Evolutionary conservation across 2,888 invertebrate genomes (phyloP).

Genomic region (Dasysyrphus tricinctus): DNA sequence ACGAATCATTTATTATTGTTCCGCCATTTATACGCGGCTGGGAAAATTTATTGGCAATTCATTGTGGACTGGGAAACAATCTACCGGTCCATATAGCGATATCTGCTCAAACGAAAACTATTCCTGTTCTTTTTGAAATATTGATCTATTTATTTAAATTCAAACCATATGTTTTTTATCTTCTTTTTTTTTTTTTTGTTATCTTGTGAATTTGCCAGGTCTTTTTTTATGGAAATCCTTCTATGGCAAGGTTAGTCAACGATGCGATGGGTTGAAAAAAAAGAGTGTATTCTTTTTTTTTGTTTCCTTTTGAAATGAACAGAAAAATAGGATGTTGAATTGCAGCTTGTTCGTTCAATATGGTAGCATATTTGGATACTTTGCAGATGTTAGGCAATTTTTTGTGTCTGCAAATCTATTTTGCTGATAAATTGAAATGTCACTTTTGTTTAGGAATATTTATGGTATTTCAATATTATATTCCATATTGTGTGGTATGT

Average conservation of each 20-base stretch:
- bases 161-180: conserved; percentile 22
- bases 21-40: conserved; percentile 54
- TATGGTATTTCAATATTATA: conserved; percentile 54
- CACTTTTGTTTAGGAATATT: conserved; percentile 71
- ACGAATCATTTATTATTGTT: conserved; percentile 64
- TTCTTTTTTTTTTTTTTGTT: conserved; percentile 8
- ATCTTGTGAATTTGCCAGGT: conserved; percentile 36
- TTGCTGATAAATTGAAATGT: conserved; percentile 63
- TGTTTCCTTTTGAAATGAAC: background rate
- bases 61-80: conserved; percentile 51
- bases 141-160: conserved; percentile 75
- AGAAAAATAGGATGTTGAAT: conserved; percentile 52
- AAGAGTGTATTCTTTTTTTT: background rate
- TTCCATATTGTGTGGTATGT: conserved; percentile 10
- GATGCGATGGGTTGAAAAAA: conserved; percentile 12
- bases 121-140: conserved; percentile 68
- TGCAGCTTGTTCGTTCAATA: conserved; percentile 43
- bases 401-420: conserved; percentile 49
- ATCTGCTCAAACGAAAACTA: conserved; percentile 63
- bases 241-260: conserved; percentile 10
- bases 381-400: conserved; percentile 57
- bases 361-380: conserved; percentile 40
- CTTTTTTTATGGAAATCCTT: conserved; percentile 7
- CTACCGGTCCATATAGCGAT: conserved; percentile 37
- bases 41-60: conserved; percentile 66